Evolutionary conservation across 1,140 invertebrate genomes (phyloP).

Genomic region (Calycopis cecrops): DNA sequence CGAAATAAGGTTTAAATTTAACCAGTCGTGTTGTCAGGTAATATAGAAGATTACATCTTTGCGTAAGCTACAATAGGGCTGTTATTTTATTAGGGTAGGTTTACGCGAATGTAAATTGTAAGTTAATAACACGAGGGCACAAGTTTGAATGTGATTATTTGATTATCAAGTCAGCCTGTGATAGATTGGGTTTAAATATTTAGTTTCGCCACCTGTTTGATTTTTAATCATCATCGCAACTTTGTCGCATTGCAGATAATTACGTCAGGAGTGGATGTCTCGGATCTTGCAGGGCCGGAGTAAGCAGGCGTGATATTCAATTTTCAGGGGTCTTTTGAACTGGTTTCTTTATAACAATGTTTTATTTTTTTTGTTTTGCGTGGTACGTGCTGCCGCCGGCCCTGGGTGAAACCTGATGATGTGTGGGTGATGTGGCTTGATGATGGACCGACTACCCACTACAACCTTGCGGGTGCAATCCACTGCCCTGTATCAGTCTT

Average conservation of each 20-base stretch:
- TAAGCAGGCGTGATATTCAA: too few relatives aligned
- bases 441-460: too few relatives aligned
- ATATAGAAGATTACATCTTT: conserved; percentile 71
- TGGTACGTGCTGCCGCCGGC: too few relatives aligned
- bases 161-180: conserved; percentile 54
- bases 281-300: too few relatives aligned
- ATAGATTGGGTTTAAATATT: conserved; percentile 48
- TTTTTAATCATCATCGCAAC: neutral
- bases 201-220: conserved; percentile 39
- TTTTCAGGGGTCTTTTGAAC: too few relatives aligned
- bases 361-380: neutral
- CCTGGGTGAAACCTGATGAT: too few relatives aligned
- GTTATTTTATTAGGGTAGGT: conserved; percentile 56
- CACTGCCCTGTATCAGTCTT: too few relatives aligned
- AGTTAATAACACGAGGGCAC: conserved; percentile 18
- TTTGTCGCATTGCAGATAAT: neutral
- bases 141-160: conserved; percentile 35
- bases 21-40: conserved; percentile 54
- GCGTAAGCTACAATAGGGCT: conserved; percentile 65
- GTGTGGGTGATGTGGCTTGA: too few relatives aligned
- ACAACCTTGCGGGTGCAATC: too few relatives aligned
- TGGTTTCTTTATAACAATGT: neutral
- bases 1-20: conserved; percentile 18
- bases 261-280: too few relatives aligned
- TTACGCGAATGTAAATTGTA: conserved; percentile 37